Percentiles rank a stretch among this genome's conserved stretches.
Conservation (phyloP, 92 coral and sea anemone genomes). For the Phymanthus crucifer region DNA sequence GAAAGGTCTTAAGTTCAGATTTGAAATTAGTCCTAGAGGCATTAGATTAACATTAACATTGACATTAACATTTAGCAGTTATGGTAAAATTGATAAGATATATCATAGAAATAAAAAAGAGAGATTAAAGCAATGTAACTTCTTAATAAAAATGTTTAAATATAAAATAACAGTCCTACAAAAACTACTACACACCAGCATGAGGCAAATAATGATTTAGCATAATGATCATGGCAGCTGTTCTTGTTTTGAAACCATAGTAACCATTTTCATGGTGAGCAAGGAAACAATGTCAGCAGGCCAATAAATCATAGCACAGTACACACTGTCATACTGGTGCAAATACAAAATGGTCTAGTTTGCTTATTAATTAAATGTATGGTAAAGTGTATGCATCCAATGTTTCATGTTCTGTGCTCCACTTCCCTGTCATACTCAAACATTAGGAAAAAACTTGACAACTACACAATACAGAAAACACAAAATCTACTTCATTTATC, state of each 20-base stretch:
- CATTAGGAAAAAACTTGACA: background rate
- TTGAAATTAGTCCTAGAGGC: too few relatives aligned
- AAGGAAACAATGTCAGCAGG: too few relatives aligned
- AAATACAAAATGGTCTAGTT: conserved; percentile 1
- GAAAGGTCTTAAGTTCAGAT: too few relatives aligned
- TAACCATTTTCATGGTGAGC: too few relatives aligned
- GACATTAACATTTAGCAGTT: too few relatives aligned
- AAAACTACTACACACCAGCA: background rate
- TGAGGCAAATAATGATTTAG: background rate
- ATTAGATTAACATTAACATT: too few relatives aligned
- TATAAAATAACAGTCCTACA: background rate
- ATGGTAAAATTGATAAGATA: too few relatives aligned
- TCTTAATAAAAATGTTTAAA: background rate
- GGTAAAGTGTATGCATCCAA: background rate
- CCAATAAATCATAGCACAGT: background rate
- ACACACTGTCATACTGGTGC: background rate
- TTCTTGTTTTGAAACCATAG: too few relatives aligned
- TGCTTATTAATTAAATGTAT: background rate
- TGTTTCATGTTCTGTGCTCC: background rate
- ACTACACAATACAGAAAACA: background rate
- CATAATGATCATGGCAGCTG: too few relatives aligned
- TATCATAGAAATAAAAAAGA: background rate
- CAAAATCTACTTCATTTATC: too few relatives aligned
- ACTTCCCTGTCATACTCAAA: background rate
- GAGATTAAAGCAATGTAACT: background rate